Evolutionary conservation across 2,113 vertebrate genomes (phyloP).

Genomic region (Myotis brandtii): DNA sequence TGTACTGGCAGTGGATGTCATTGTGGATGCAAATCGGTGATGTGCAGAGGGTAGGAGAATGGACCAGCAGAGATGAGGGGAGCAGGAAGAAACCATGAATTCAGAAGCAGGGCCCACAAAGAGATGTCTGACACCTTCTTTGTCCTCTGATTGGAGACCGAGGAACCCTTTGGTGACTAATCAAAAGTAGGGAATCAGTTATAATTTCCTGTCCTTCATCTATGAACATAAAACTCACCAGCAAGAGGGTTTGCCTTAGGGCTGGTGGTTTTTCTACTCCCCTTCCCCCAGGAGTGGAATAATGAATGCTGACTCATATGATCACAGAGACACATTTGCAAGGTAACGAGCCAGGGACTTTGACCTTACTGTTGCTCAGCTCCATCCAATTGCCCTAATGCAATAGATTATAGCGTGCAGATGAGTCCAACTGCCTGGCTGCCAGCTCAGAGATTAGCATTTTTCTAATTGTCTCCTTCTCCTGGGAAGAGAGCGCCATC

Average conservation of each 20-base stretch:
- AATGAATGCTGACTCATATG: neutral
- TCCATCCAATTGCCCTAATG: neutral
- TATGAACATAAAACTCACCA: neutral
- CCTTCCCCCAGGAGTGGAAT: neutral
- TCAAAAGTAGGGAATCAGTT: neutral
- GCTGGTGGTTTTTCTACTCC: neutral
- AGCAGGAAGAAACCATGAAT: accelerated
- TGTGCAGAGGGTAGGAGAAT: too few species aligned
- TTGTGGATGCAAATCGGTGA: neutral
- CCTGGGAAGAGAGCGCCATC: constrained; percentile 65
- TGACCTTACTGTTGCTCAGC: constrained; percentile 23
- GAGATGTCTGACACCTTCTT: neutral
- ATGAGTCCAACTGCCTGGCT: neutral
- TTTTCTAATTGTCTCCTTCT: neutral
- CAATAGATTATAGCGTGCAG: neutral
- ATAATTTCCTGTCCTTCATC: neutral
- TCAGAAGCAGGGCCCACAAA: neutral
- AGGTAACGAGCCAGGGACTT: neutral
- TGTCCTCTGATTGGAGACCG: neutral
- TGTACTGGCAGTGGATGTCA: neutral
- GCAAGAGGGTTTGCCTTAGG: neutral
- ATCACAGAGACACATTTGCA: neutral
- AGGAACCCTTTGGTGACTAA: neutral
- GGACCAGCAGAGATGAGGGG: neutral
- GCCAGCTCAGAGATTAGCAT: neutral